A percentile compares a stretch with the other conserved stretches of the same genome.
phyloP scores from a whole-genome alignment of 2,888 invertebrate species.

The Yponomeuta malinellus region DNA sequence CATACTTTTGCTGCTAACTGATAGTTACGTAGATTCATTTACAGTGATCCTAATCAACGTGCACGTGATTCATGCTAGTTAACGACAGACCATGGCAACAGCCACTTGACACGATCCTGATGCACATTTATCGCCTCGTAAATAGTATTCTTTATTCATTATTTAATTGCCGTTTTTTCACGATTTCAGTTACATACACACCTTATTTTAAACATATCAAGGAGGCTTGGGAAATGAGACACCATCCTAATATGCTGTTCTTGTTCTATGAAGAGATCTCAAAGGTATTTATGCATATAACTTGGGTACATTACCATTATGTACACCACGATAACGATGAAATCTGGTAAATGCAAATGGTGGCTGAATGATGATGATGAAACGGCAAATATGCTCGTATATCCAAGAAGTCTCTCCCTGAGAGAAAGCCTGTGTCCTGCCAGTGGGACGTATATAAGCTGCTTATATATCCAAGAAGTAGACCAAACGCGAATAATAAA shows the following conservation, averaged over 20 bases:
- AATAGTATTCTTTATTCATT: background rate
- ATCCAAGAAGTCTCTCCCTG: too few relatives aligned
- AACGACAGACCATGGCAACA: background rate
- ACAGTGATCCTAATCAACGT: background rate
- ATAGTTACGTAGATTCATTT: background rate
- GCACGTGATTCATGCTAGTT: background rate
- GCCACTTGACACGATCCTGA: too few relatives aligned
- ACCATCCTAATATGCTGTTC: slow-evolving; percentile 82
- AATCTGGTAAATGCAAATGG: too few relatives aligned
- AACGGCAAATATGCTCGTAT: too few relatives aligned
- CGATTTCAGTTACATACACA: slow-evolving; percentile 78
- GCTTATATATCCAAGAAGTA: too few relatives aligned
- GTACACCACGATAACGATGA: too few relatives aligned
- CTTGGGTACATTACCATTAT: too few relatives aligned
- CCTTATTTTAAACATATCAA: slow-evolving; percentile 88
- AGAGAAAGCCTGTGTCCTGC: too few relatives aligned
- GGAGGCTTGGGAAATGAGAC: slow-evolving; percentile 82
- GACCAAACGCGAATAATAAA: too few relatives aligned
- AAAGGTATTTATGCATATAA: slow-evolving; percentile 42
- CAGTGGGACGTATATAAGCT: too few relatives aligned
- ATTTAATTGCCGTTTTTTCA: background rate
- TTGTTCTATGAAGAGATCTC: slow-evolving; percentile 88
- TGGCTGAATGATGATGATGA: too few relatives aligned
- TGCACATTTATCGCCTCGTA: too few relatives aligned
- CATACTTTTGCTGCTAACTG: background rate